Conservation (phyloP, 2,113 vertebrate species). For the Serilophus lunatus region DNA sequence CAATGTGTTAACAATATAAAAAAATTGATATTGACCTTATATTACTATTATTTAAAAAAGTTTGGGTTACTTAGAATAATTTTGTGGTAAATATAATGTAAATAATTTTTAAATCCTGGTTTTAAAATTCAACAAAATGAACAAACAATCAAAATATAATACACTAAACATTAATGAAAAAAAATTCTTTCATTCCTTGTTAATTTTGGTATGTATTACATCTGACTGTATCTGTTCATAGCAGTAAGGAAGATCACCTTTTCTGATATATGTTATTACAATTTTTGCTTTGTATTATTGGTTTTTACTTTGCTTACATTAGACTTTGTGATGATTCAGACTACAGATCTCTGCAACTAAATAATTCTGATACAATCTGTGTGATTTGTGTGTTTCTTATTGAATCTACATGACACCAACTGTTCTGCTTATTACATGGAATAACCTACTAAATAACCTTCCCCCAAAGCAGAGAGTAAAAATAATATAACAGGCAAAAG, state of each 20-base stretch:
- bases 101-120: not conserved
- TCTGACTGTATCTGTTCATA: not conserved
- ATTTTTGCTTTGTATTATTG: not conserved
- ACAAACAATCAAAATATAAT: rapidly evolving
- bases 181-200: not conserved
- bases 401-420: not conserved
- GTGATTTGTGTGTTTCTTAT: not conserved
- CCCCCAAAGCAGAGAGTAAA: rapidly evolving
- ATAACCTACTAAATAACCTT: not conserved
- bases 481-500: not conserved
- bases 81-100: not conserved
- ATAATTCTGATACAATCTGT: not conserved
- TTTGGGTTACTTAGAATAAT: not conserved
- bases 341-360: not conserved
- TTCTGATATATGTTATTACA: not conserved
- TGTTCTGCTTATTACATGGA: not conserved
- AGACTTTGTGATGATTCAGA: not conserved
- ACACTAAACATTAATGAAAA: not conserved
- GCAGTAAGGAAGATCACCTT: not conserved
- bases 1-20: not conserved
- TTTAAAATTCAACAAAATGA: not conserved
- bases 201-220: not conserved
- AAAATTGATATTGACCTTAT: not conserved
- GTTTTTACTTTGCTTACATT: not conserved
- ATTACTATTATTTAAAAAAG: not conserved